phyloP scores from a whole-genome alignment of 2,888 invertebrate genomes.

The Netelia melanura region DNA sequence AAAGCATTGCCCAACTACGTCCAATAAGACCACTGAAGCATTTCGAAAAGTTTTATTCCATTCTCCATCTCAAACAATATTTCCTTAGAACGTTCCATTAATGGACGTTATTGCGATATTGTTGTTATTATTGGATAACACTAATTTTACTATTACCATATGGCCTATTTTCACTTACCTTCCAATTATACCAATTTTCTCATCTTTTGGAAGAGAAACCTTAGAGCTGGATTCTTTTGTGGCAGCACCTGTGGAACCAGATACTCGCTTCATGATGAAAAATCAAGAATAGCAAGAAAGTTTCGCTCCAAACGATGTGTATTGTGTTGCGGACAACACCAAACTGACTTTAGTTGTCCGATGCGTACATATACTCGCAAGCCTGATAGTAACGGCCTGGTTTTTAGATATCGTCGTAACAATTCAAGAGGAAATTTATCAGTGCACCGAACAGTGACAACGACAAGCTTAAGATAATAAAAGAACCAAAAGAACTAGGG shows the following conservation, averaged over 20 bases:
- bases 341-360: no score
- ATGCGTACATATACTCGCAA: no score
- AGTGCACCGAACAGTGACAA: no score
- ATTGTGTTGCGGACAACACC: neutral
- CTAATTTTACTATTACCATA: neutral
- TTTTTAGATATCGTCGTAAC: no score
- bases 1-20: conserved; percentile 98
- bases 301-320: neutral
- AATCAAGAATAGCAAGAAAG: neutral
- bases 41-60: neutral
- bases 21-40: conserved; percentile 95
- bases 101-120: neutral
- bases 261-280: conserved; percentile 28
- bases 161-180: conserved; percentile 86
- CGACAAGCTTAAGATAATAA: no score
- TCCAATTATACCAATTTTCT: conserved; percentile 92
- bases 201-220: conserved; percentile 79
- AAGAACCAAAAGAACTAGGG: no score
- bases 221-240: no score
- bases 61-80: neutral
- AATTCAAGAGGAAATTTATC: no score
- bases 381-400: no score
- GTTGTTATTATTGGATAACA: conserved; percentile 1
- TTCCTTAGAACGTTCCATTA: conserved; percentile 26
- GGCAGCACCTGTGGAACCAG: no score